phyloP scores from a whole-genome alignment of 2,797 vertebrate species.

The Poecilia velifera region DNA sequence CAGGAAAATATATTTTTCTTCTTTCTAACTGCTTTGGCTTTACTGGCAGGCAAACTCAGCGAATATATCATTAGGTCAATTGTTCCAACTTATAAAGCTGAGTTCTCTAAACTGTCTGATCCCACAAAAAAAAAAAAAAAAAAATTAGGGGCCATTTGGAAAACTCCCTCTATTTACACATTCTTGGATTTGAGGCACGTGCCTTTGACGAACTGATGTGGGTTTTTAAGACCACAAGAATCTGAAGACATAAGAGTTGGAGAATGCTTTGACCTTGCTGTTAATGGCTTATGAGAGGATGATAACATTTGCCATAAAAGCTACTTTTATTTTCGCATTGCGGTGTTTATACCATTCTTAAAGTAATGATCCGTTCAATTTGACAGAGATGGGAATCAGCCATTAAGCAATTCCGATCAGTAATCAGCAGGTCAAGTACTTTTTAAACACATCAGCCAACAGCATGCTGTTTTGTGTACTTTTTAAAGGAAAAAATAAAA shows the following conservation, averaged over 20 bases:
- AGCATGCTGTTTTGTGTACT: not conserved
- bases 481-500: too few species aligned
- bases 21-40: constrained; percentile 25
- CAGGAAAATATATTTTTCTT: constrained; percentile 28
- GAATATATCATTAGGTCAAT: constrained; percentile 38
- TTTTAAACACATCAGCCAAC: not conserved
- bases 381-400: not conserved
- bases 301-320: not conserved
- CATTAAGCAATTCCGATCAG: not conserved
- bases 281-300: constrained; percentile 17
- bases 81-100: constrained; percentile 51
- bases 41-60: constrained; percentile 52
- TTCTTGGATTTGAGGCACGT: constrained; percentile 38
- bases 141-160: constrained; percentile 27
- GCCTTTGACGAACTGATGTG: constrained; percentile 28
- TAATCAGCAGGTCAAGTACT: not conserved
- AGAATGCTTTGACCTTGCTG: constrained; percentile 31
- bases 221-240: constrained; percentile 25
- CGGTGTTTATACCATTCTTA: not conserved
- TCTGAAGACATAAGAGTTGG: constrained; percentile 19
- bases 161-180: constrained; percentile 34
- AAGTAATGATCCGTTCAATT: not conserved
- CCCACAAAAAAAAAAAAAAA: not conserved
- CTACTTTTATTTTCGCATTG: not conserved
- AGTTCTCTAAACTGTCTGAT: constrained; percentile 21